Base-by-base conservation (phyloP, 2,888 invertebrate genomes). In the Pelosia muscerda region DNA sequence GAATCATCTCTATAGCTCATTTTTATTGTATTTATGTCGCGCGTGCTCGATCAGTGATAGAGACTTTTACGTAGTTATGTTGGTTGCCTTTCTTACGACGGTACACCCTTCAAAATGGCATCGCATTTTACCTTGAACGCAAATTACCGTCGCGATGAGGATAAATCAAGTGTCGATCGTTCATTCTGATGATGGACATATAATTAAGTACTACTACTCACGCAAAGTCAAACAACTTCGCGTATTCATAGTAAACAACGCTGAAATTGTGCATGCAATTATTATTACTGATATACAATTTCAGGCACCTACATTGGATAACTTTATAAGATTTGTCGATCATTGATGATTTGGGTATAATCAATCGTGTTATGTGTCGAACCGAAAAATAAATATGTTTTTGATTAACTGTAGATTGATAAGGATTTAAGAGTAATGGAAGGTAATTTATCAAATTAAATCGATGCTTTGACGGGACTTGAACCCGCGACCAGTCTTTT, bases 121-220 rank as follows among this genome's bases (percentile, higher is more conserved):
- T 42, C 34, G 57, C 25, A 49, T 15, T 61, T 59, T 54, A 63
- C 68, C 59, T 64, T 68, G 55, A 63, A 54, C 28, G 25, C 55
- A 63, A 60, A 68, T 68, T 64, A 64, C 64, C 54, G 22, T 54
- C 56, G 25, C 60, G 31, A 61, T 26, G 56, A 61, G 64, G 23
- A 68, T 68, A 64, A 65, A 68, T 65, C 64, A 68, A 68, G 68
- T 65, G 68, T 28, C 56, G 64, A 55, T 60, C 60, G 34, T 68
- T 65, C 56, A 60, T 56, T 34, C 38, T 42, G 34, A 64, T 65
- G 64, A 68, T 68, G 60, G 60, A 68, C 60, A 56, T 55, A 25
- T 68, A 56, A 65, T 68, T 68, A 65, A 68, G 60, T 61, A 61
- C 61, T 49, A 0, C 55, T 60, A n/a, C 61, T 61, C 64, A 68